A percentile compares a stretch with the other conserved stretches of the same genome.
Conservation (phyloP, 2,888 invertebrate genomes). For the Allophyes oxyacanthae region DNA sequence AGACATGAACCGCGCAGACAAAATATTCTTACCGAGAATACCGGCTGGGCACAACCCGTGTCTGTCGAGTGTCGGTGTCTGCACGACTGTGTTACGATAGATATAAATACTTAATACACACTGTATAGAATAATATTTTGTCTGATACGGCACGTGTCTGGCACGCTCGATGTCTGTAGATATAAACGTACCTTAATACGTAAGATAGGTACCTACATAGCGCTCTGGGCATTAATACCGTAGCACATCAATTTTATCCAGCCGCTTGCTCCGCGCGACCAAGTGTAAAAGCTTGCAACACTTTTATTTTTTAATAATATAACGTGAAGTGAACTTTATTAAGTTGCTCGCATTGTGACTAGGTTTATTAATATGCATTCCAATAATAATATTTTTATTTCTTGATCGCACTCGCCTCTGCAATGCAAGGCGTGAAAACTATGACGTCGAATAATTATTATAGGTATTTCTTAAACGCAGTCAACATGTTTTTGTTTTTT, state of each 20-base stretch:
- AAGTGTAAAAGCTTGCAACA: constrained; percentile 36
- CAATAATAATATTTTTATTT: background rate
- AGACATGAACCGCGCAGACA: too few relatives aligned
- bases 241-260: constrained; percentile 49
- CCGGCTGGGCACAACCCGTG: too few relatives aligned
- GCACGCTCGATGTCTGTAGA: too few relatives aligned
- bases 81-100: too few relatives aligned
- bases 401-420: too few relatives aligned
- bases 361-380: too few relatives aligned
- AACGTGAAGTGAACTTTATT: constrained; percentile 15
- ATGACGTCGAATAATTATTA: background rate
- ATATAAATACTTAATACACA: too few relatives aligned
- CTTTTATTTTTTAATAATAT: constrained; percentile 27
- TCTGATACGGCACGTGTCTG: too few relatives aligned
- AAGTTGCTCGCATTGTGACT: background rate
- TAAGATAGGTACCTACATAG: constrained; percentile 30
- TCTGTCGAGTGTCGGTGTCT: too few relatives aligned
- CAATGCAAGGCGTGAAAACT: background rate
- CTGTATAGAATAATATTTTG: too few relatives aligned
- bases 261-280: constrained; percentile 39
- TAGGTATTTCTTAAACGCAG: background rate
- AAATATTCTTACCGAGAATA: too few relatives aligned
- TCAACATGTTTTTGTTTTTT: background rate
- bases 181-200: too few relatives aligned
- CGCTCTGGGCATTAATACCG: constrained; percentile 34